phyloP scores from a whole-genome alignment of 2,888 invertebrate species.

The Clusia tigrina region DNA sequence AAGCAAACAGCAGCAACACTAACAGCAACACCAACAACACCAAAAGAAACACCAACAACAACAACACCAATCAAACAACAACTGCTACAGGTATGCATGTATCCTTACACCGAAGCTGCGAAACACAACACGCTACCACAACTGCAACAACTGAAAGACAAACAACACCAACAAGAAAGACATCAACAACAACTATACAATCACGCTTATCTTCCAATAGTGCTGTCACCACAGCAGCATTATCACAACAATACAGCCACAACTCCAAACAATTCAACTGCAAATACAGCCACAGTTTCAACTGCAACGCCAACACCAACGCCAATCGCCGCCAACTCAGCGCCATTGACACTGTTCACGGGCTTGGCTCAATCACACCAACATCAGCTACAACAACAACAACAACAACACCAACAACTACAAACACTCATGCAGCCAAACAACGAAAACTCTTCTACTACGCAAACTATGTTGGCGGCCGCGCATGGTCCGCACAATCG shows the following conservation, averaged over 20 bases:
- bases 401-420: conserved; percentile 30
- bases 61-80: conserved; percentile 15
- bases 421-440: conserved; percentile 29
- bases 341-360: conserved; percentile 27
- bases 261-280: conserved; percentile 34
- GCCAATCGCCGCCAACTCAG: conserved; percentile 30
- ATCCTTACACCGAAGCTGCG: background rate
- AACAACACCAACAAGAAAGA: conserved; percentile 26
- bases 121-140: background rate
- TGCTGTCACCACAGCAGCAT: conserved; percentile 30
- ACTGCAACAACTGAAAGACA: background rate
- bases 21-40: conserved; percentile 23
- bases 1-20: conserved; percentile 17
- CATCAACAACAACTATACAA: conserved; percentile 39
- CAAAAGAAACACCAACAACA: no score
- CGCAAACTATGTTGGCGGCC: background rate
- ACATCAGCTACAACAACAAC: conserved; percentile 27
- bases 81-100: background rate
- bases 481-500: conserved; percentile 16
- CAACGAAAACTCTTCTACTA: conserved; percentile 45
- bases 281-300: conserved; percentile 28
- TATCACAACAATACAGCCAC: no score
- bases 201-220: conserved; percentile 58
- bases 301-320: conserved; percentile 35
- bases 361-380: conserved; percentile 3